phyloP scores from a whole-genome alignment of 2,888 invertebrate species.

The Caenorhabditis becei region DNA sequence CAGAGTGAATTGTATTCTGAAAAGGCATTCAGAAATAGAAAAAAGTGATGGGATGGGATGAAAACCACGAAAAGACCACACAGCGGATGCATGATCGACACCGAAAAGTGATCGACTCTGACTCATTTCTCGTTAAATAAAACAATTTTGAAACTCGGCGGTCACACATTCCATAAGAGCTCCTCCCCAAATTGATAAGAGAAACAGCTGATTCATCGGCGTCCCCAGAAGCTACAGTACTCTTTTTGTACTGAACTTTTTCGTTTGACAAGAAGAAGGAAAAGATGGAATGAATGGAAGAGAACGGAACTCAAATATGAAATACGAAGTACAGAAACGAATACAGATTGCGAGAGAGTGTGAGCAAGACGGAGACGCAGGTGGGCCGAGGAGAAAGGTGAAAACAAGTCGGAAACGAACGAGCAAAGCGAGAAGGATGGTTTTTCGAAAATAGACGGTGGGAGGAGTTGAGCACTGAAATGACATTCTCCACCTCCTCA shows the following conservation, averaged over 20 bases:
- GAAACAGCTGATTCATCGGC: constrained; percentile 35
- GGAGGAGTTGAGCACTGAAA: constrained; percentile 1
- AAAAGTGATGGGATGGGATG: not conserved
- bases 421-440: not conserved
- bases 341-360: constrained; percentile 7
- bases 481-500: not conserved
- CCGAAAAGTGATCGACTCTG: not conserved
- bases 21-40: too few relatives aligned
- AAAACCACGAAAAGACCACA: not conserved
- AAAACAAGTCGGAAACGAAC: not conserved
- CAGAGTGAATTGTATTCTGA: too few relatives aligned
- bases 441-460: not conserved
- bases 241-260: not conserved
- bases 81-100: not conserved
- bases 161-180: not conserved
- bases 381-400: constrained; percentile 1
- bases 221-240: constrained; percentile 21
- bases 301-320: constrained; percentile 37
- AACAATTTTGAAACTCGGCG: not conserved
- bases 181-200: not conserved
- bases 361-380: constrained; percentile 25
- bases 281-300: constrained; percentile 9
- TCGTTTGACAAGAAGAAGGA: constrained; percentile 1
- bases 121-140: constrained; percentile 18
- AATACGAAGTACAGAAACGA: constrained; percentile 8